Percentiles rank a stretch among this genome's conserved stretches.
phyloP scores from a whole-genome alignment of 2,113 vertebrate genomes.

The Scortum barcoo region DNA sequence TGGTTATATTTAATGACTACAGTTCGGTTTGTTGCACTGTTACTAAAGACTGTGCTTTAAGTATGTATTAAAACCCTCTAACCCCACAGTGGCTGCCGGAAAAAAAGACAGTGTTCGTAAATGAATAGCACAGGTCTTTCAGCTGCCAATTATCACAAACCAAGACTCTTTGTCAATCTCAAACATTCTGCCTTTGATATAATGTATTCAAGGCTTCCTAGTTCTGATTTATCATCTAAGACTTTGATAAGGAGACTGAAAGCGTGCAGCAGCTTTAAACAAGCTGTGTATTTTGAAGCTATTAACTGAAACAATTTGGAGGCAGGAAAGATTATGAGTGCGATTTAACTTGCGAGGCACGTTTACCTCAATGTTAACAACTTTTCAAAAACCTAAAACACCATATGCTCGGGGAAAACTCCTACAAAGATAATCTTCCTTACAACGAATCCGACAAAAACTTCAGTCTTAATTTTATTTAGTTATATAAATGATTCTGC shows the following conservation, averaged over 20 bases:
- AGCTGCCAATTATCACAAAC: constrained; percentile 41
- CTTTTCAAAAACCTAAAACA: constrained; percentile 1
- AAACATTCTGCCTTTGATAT: constrained; percentile 33
- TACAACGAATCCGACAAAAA: not conserved
- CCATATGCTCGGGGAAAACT: not conserved
- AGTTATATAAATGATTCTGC: not conserved
- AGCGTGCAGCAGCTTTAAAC: not conserved
- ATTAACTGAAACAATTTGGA: constrained; percentile 22
- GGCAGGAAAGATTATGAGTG: constrained; percentile 12
- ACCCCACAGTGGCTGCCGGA: not conserved
- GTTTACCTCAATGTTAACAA: not conserved
- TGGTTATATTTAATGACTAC: constrained; percentile 30
- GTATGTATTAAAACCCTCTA: constrained; percentile 9
- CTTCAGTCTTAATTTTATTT: not conserved
- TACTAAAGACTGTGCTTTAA: constrained; percentile 4
- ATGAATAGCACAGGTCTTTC: constrained; percentile 13
- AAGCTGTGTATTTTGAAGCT: constrained; percentile 26
- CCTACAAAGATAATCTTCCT: not conserved
- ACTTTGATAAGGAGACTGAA: constrained; percentile 50
- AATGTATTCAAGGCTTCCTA: constrained; percentile 18
- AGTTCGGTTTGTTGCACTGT: constrained; percentile 6
- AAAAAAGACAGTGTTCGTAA: not conserved
- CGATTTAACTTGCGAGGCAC: constrained; percentile 23
- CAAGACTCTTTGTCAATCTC: constrained; percentile 13
- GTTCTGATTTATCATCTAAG: constrained; percentile 40